Evolutionary conservation across 2,113 vertebrate species (phyloP).

Genomic region (Spheniscus mendiculus): DNA sequence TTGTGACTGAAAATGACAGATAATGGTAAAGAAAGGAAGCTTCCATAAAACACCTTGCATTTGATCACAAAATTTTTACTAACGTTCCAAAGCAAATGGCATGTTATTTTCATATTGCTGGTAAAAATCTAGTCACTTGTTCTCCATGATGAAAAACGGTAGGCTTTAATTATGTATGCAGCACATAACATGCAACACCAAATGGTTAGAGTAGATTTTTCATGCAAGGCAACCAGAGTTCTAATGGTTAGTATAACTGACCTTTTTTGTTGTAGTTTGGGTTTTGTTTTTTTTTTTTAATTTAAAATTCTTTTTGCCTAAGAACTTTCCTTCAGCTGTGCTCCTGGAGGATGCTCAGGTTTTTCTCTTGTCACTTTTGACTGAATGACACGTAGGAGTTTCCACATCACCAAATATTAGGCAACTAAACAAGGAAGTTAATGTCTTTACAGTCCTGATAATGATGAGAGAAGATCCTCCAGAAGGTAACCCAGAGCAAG

Average conservation of each 20-base stretch:
- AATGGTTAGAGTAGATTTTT: not conserved
- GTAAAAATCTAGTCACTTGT: slow-evolving; percentile 16
- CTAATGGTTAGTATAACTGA: not conserved
- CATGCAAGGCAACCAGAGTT: not conserved
- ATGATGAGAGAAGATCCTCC: not conserved
- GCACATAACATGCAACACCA: not conserved
- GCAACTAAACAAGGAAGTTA: not conserved
- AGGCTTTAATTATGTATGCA: not conserved
- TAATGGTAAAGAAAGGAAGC: not conserved
- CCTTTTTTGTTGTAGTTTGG: not conserved
- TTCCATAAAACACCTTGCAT: slow-evolving; percentile 12
- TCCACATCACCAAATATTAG: not conserved
- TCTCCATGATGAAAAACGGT: not conserved
- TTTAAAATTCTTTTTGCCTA: not conserved
- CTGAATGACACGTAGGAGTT: rapidly evolving
- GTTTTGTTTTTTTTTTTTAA: not conserved
- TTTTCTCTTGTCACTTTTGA: not conserved
- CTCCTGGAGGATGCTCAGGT: not conserved
- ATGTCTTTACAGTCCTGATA: not conserved
- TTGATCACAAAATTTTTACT: not conserved
- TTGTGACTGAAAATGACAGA: slow-evolving; percentile 35
- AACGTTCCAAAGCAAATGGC: not conserved
- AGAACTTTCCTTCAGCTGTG: not conserved
- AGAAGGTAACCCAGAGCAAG: not conserved
- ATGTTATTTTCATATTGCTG: not conserved